These are phyloP conservation scores for Slavum lentiscoides DNA, from an alignment of 2,888 invertebrate genomes.

Conservation along the genomic window DNA sequence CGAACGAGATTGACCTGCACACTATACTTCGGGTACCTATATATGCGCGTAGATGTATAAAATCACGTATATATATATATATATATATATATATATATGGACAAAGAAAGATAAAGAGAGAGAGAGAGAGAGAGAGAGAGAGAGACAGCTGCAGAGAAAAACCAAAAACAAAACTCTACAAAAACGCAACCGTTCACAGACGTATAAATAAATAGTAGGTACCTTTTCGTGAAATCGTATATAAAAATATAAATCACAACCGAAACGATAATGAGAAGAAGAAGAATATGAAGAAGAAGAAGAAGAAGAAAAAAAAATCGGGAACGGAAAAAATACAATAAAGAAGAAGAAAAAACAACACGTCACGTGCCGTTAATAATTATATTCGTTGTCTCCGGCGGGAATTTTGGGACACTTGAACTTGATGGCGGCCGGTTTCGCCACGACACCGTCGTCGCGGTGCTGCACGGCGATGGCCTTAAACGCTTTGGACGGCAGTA, in stretches of 20 bases:
- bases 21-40: too few relatives aligned
- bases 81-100: not conserved
- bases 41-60: too few relatives aligned
- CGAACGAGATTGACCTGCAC: too few relatives aligned
- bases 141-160: not conserved
- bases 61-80: too few relatives aligned
- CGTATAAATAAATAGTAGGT: slow-evolving; percentile 13
- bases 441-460: slow-evolving; percentile 53
- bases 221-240: slow-evolving; percentile 33
- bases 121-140: not conserved
- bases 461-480: slow-evolving; percentile 61
- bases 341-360: not conserved
- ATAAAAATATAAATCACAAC: slow-evolving; percentile 4
- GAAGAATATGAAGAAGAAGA: too few relatives aligned
- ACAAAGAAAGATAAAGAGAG: not conserved
- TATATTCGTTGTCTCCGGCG: not conserved
- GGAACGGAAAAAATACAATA: too few relatives aligned
- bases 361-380: not conserved
- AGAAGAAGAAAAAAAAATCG: too few relatives aligned
- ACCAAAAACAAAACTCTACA: not conserved
- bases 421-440: slow-evolving; percentile 49
- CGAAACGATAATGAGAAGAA: not conserved
- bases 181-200: slow-evolving; percentile 50
- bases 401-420: slow-evolving; percentile 66
- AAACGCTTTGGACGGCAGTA: slow-evolving; percentile 66